phyloP scores from a whole-genome alignment of 2,113 vertebrate species.

The Panurus biarmicus region DNA sequence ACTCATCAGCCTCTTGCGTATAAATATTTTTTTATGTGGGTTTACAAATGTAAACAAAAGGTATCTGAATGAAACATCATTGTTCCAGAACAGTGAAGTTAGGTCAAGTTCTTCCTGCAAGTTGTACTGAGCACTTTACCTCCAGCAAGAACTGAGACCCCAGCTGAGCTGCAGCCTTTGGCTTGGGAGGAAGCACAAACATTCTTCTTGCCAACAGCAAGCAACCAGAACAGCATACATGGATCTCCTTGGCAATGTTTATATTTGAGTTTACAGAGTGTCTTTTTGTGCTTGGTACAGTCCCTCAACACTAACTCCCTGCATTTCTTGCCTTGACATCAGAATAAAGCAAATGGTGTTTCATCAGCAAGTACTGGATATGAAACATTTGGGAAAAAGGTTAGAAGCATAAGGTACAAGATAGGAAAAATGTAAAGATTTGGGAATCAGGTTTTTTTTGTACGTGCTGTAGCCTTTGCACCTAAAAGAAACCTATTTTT shows the following conservation, averaged over 20 bases:
- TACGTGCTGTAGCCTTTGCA: not conserved
- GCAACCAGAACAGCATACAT: fast-evolving
- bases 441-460: not conserved
- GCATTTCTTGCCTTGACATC: not conserved
- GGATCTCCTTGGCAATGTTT: not conserved
- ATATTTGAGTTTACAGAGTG: not conserved
- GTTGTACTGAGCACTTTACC: fast-evolving
- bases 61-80: not conserved
- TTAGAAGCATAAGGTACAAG: not conserved
- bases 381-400: not conserved
- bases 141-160: not conserved
- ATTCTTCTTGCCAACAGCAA: not conserved
- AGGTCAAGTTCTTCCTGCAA: not conserved
- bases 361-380: not conserved
- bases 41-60: not conserved
- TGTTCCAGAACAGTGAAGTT: not conserved
- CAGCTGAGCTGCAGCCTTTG: not conserved
- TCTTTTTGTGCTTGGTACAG: not conserved
- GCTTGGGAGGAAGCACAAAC: fast-evolving
- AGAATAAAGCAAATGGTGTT: not conserved
- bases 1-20: not conserved
- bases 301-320: not conserved
- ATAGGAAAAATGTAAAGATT: not conserved
- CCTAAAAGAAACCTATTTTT: not conserved
- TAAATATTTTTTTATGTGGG: not conserved